phyloP scores from a whole-genome alignment of 2,888 invertebrate genomes.

The Leptopilina syphax region DNA sequence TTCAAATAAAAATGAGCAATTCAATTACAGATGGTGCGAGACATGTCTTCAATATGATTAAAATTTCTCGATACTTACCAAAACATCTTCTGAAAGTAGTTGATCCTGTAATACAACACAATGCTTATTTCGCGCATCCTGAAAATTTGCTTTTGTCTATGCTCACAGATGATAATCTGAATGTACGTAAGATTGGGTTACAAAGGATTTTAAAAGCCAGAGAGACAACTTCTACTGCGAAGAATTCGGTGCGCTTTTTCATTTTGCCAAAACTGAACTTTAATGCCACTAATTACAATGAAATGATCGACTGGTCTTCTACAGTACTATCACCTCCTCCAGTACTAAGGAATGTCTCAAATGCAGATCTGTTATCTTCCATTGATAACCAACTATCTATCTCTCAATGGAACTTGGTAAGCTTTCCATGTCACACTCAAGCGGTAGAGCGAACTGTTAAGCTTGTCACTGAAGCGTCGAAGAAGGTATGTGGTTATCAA shows the following conservation, averaged over 20 bases:
- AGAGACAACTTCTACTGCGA: not conserved
- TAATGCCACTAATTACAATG: constrained; percentile 2
- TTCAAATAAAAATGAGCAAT: too few species aligned
- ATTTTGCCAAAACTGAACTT: constrained; percentile 21
- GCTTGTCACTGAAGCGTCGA: too few species aligned
- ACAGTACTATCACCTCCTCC: not conserved
- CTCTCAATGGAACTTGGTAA: too few species aligned
- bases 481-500: too few species aligned
- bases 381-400: too few species aligned
- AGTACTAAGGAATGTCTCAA: not conserved
- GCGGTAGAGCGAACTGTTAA: too few species aligned
- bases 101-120: constrained; percentile 46
- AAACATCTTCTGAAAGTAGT: constrained; percentile 43
- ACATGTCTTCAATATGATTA: not conserved
- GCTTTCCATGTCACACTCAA: too few species aligned
- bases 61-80: constrained; percentile 7
- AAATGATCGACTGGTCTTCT: constrained; percentile 25
- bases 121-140: constrained; percentile 43
- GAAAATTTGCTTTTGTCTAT: constrained; percentile 47
- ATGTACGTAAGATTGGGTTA: too few species aligned
- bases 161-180: too few species aligned
- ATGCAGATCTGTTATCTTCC: too few species aligned
- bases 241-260: constrained; percentile 3
- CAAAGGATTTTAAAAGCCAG: too few species aligned
- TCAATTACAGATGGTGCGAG: not conserved